A percentile compares a stretch with the other conserved stretches of the same genome.
Evolutionary conservation across 2,797 vertebrate species (phyloP).

Genomic region (Oreochromis grahami): DNA sequence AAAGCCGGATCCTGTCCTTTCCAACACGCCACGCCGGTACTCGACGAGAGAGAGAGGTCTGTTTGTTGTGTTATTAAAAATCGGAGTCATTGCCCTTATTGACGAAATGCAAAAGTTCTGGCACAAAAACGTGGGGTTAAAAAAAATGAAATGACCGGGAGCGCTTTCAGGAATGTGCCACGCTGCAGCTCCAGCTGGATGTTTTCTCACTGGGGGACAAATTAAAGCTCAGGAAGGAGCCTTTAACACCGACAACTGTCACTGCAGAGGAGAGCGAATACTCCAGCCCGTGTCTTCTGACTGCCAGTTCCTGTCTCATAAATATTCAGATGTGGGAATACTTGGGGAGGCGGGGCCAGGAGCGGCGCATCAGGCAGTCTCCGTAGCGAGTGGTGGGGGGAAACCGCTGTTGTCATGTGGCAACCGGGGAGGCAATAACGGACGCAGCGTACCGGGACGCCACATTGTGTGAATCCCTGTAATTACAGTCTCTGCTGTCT

Average conservation of each 20-base stretch:
- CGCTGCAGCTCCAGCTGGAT: not conserved
- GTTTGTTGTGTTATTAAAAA: not conserved
- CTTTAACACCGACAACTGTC: conserved; percentile 53
- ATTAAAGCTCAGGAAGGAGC: conserved; percentile 53
- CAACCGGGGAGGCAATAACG: conserved; percentile 63
- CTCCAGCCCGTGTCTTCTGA: conserved; percentile 24
- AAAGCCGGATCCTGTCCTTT: not conserved
- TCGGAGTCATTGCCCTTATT: not conserved
- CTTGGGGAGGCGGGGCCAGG: conserved; percentile 16
- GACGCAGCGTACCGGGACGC: conserved; percentile 65
- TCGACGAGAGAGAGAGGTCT: not conserved
- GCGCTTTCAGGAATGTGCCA: not conserved
- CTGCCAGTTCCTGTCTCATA: conserved; percentile 64
- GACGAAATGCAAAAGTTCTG: not conserved
- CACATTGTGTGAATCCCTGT: conserved; percentile 61
- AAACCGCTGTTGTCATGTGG: conserved; percentile 56
- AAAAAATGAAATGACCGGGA: not conserved
- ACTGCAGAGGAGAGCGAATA: conserved; percentile 14
- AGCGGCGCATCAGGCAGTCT: not conserved
- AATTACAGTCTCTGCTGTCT: conserved; percentile 66
- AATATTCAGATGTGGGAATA: conserved; percentile 67
- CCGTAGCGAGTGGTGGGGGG: not conserved
- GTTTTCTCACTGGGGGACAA: conserved; percentile 47
- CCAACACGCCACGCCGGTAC: not conserved
- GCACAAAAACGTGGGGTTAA: not conserved